Evolutionary conservation across 2,113 vertebrate genomes (phyloP).

Genomic region (Heterocephalus glaber): DNA sequence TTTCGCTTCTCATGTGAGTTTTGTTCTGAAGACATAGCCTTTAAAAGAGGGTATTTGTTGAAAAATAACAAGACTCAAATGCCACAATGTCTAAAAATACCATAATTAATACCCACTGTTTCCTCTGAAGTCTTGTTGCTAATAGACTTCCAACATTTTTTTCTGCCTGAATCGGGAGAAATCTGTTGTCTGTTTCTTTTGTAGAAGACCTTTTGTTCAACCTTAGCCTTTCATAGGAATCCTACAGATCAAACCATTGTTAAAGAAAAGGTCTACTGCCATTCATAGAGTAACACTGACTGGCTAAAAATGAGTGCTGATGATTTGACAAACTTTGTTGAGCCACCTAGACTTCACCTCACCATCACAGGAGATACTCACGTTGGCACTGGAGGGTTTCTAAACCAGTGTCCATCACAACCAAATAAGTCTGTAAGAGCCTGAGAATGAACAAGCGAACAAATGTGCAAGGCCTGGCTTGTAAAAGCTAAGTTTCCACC

Average conservation of each 20-base stretch:
- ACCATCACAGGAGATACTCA: conserved; percentile 58
- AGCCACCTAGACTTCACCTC: conserved; percentile 72
- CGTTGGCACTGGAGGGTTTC: conserved; percentile 63
- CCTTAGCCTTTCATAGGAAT: background rate
- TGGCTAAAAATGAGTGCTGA: conserved; percentile 71
- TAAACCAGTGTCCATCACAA: conserved; percentile 62
- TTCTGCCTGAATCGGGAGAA: background rate
- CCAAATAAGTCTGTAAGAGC: conserved; percentile 66
- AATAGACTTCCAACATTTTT: background rate
- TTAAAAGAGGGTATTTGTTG: background rate
- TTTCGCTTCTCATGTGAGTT: background rate
- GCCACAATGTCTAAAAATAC: background rate
- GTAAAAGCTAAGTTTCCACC: background rate
- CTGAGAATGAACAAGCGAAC: conserved; percentile 66
- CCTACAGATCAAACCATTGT: background rate
- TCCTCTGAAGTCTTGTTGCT: background rate
- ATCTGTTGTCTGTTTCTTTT: fast-evolving
- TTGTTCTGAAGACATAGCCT: background rate
- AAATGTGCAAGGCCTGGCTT: conserved; percentile 28
- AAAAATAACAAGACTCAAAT: background rate
- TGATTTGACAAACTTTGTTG: conserved; percentile 61
- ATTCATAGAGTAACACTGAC: conserved; percentile 54
- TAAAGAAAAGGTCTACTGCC: conserved; percentile 33
- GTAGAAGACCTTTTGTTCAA: fast-evolving
- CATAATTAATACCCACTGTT: background rate